Conservation (phyloP, 2,888 invertebrate genomes). For the Campaea margaritaria region DNA sequence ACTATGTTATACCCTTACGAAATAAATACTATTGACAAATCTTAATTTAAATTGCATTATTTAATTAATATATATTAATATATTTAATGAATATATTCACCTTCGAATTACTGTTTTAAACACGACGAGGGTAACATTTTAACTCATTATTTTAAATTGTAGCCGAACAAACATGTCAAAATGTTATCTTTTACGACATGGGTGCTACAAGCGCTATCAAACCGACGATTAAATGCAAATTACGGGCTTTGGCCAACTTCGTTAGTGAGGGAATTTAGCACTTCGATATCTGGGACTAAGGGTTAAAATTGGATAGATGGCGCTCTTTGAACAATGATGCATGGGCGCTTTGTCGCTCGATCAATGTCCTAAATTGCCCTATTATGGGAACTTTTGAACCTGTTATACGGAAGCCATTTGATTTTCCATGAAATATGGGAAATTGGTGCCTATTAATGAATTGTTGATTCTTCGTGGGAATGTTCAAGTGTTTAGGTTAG, state of each 20-base stretch:
- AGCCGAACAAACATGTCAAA: constrained; percentile 40
- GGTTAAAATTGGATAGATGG: constrained; percentile 1
- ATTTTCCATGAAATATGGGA: constrained; percentile 33
- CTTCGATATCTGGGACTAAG: constrained; percentile 1
- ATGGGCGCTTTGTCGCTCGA: constrained; percentile 34
- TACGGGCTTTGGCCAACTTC: constrained; percentile 26
- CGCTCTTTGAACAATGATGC: constrained; percentile 18
- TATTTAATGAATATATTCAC: background rate
- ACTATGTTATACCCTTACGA: too few relatives aligned
- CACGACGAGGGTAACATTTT: constrained; percentile 19
- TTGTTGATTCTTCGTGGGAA: constrained; percentile 12
- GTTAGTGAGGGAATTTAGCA: constrained; percentile 11
- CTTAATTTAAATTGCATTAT: too few relatives aligned
- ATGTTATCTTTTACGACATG: constrained; percentile 42
- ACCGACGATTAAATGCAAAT: constrained; percentile 36
- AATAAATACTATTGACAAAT: too few relatives aligned
- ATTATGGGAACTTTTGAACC: constrained; percentile 35
- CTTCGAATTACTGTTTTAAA: background rate
- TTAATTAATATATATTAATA: too few relatives aligned
- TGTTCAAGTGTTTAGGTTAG: background rate
- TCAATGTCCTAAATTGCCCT: constrained; percentile 40
- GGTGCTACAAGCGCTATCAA: constrained; percentile 40
- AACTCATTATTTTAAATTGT: constrained; percentile 37
- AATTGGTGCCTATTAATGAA: constrained; percentile 15
- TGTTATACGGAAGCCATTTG: constrained; percentile 32